These are phyloP conservation scores for Liodrosophila aerea DNA, from an alignment of 2,888 invertebrate species.

Conservation along the genomic window DNA sequence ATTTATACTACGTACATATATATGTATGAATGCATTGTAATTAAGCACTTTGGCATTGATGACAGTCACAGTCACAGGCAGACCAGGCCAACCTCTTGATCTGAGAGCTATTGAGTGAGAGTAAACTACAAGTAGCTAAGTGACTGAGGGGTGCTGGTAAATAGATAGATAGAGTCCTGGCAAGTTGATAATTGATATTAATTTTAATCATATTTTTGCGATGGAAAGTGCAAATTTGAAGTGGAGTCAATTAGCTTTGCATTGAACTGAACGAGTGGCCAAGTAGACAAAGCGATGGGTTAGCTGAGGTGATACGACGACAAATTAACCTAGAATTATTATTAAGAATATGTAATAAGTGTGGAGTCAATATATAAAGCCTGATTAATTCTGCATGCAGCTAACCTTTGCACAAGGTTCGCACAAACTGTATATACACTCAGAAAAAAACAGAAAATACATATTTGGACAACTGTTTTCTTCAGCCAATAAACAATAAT, in stretches of 20 bases:
- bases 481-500: too few species aligned
- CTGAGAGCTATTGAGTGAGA: conserved; percentile 31
- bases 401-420: too few species aligned
- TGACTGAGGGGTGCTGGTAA: conserved; percentile 24
- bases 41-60: conserved; percentile 60
- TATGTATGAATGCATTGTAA: conserved; percentile 36
- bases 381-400: too few species aligned
- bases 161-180: not conserved
- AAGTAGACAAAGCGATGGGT: too few species aligned
- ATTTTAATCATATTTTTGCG: conserved; percentile 58
- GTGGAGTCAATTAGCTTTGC: conserved; percentile 37
- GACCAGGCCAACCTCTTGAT: conserved; percentile 55
- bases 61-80: conserved; percentile 47
- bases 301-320: not conserved
- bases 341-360: too few species aligned
- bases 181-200: conserved; percentile 62
- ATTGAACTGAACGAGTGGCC: conserved; percentile 3
- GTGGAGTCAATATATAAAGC: too few species aligned
- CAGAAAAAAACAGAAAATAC: too few species aligned
- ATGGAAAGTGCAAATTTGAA: conserved; percentile 21
- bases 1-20: not conserved
- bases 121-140: conserved; percentile 3
- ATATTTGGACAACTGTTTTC: too few species aligned
- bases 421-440: too few species aligned
- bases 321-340: too few species aligned